Evolutionary conservation across 2,797 vertebrate species (phyloP).

Genomic region (Aythya fuligula): DNA sequence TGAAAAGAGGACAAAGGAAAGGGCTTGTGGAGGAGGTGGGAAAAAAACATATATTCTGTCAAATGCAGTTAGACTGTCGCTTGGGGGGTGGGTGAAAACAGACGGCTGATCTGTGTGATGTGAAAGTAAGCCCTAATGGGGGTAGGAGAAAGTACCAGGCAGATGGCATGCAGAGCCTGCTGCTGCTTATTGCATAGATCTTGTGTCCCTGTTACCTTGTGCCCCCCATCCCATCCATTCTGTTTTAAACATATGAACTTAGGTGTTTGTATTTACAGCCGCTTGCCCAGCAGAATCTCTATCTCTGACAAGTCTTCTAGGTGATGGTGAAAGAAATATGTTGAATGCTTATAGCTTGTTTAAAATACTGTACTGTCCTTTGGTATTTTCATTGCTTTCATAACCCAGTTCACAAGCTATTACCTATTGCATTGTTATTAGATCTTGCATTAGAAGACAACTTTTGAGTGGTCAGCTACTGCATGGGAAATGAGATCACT

Average conservation of each 20-base stretch:
- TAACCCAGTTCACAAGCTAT: not conserved
- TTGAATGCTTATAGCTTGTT: not conserved
- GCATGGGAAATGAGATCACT: not conserved
- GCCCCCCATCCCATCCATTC: not conserved
- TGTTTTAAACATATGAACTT: not conserved
- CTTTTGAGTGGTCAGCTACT: not conserved
- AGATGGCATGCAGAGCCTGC: not conserved
- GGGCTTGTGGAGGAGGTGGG: constrained; percentile 47
- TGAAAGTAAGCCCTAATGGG: constrained; percentile 15
- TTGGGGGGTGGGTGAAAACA: constrained; percentile 25
- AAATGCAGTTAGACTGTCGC: constrained; percentile 35
- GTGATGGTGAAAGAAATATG: not conserved
- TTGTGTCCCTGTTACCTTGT: not conserved
- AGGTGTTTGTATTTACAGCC: not conserved
- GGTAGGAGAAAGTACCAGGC: not conserved
- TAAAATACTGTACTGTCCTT: not conserved
- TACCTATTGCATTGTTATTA: not conserved
- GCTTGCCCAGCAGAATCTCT: not conserved
- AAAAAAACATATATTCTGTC: constrained; percentile 27
- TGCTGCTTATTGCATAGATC: not conserved
- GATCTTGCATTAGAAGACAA: not conserved
- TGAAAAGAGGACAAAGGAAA: constrained; percentile 66
- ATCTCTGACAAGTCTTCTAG: not conserved
- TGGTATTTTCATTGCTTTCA: not conserved
- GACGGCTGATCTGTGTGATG: constrained; percentile 1